Evolutionary conservation across 2,113 vertebrate species (phyloP).

Genomic region (Hemichromis elongatus): DNA sequence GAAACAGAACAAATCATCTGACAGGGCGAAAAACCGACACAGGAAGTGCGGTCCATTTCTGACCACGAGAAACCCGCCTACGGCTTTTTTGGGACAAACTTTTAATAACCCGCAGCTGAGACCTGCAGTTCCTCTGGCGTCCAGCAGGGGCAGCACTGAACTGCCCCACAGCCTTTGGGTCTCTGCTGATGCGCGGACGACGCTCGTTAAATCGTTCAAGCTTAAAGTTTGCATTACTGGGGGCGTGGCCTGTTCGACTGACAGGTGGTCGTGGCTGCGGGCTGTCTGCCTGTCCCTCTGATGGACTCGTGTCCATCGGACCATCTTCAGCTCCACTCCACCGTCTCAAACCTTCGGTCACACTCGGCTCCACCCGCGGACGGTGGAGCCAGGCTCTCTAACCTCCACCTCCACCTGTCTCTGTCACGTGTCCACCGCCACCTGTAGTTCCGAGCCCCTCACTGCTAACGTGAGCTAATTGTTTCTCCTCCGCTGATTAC

Average conservation of each 20-base stretch:
- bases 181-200: neutral
- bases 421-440: neutral
- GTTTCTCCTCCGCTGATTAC: neutral
- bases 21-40: neutral
- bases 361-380: neutral
- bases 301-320: neutral
- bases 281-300: neutral
- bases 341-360: neutral
- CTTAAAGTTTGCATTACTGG: neutral
- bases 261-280: neutral
- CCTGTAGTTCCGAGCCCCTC: accelerated
- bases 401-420: neutral
- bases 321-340: neutral
- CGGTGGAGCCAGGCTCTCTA: neutral
- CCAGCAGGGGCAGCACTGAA: neutral
- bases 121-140: neutral
- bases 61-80: neutral
- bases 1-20: neutral
- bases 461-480: neutral
- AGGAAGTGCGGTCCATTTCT: neutral
- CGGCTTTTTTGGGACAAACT: neutral
- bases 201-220: neutral
- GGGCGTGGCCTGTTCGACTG: neutral
- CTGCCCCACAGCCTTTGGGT: neutral
- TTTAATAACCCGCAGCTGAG: neutral